Evolutionary conservation across 2,888 invertebrate genomes (phyloP).

Genomic region (Torymus tubicola): DNA sequence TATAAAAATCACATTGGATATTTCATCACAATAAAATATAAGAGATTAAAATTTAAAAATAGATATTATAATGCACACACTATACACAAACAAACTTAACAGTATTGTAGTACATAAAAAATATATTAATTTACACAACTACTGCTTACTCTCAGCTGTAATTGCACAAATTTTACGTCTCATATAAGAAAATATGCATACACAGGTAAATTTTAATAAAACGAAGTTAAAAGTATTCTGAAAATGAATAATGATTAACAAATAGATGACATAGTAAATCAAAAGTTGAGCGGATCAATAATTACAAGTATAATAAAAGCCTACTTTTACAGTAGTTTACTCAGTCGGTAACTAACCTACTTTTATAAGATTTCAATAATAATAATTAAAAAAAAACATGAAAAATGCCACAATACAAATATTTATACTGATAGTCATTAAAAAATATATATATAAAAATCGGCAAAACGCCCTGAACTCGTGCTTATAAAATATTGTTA

Average conservation of each 20-base stretch:
- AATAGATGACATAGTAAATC: constrained; percentile 40
- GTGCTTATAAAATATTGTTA: constrained; percentile 52
- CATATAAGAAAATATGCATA: constrained; percentile 31
- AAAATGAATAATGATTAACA: constrained; percentile 45
- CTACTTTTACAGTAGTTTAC: constrained; percentile 50
- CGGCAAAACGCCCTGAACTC: constrained; percentile 50
- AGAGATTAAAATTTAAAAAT: constrained; percentile 27
- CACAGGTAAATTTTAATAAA: constrained; percentile 28
- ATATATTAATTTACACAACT: constrained; percentile 15
- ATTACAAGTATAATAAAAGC: constrained; percentile 44
- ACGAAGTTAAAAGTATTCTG: constrained; percentile 5
- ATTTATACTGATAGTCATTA: constrained; percentile 53
- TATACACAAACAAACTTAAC: constrained; percentile 34
- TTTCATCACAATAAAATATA: constrained; percentile 17
- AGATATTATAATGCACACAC: constrained; percentile 33
- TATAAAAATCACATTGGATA: constrained; percentile 33
- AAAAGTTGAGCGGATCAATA: constrained; percentile 38
- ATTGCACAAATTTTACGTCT: constrained; percentile 25
- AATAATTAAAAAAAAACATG: constrained; percentile 43
- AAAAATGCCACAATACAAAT: constrained; percentile 53
- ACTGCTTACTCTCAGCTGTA: constrained; percentile 9
- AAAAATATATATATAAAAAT: constrained; percentile 51
- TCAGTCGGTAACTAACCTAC: constrained; percentile 54
- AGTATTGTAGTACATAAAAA: constrained; percentile 28
- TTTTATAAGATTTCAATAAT: constrained; percentile 32